These are phyloP conservation scores for Pachypanchax playfairii DNA, from an alignment of 2,113 vertebrate genomes.

Conservation along the genomic window DNA sequence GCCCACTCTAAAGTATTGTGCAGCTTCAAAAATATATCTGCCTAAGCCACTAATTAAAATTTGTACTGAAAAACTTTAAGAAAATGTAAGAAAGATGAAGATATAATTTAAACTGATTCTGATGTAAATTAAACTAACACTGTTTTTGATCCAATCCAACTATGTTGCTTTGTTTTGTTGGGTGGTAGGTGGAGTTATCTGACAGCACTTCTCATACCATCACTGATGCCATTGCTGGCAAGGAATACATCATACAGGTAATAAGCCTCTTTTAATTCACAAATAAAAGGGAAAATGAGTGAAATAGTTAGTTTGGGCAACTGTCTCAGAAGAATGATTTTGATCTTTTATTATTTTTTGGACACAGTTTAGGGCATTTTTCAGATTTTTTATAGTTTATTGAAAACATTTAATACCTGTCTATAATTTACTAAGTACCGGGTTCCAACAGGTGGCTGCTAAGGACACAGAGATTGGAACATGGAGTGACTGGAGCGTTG, in stretches of 20 bases:
- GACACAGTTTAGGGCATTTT: neutral
- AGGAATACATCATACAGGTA: conserved; percentile 97
- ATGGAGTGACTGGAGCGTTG: conserved; percentile 98
- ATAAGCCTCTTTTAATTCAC: neutral
- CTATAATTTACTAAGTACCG: neutral
- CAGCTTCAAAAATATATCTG: neutral
- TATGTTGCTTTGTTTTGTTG: conserved; percentile 3
- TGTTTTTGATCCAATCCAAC: conserved; percentile 5
- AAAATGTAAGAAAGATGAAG: neutral
- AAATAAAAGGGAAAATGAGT: neutral
- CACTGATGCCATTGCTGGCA: conserved; percentile 92
- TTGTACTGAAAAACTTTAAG: neutral
- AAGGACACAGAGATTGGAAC: conserved; percentile 97
- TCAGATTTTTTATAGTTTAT: neutral
- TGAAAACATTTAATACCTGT: neutral
- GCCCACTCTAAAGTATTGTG: neutral
- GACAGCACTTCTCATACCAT: conserved; percentile 94
- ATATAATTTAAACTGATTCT: neutral
- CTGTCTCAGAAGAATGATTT: neutral
- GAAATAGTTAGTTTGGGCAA: too few relatives aligned
- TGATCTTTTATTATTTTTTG: neutral
- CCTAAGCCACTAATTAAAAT: neutral
- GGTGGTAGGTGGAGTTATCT: conserved; percentile 88
- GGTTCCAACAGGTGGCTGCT: conserved; percentile 83
- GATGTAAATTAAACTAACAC: neutral